phyloP scores from a whole-genome alignment of 1,140 invertebrate genomes.

The Drosophila sulfurigaster region DNA sequence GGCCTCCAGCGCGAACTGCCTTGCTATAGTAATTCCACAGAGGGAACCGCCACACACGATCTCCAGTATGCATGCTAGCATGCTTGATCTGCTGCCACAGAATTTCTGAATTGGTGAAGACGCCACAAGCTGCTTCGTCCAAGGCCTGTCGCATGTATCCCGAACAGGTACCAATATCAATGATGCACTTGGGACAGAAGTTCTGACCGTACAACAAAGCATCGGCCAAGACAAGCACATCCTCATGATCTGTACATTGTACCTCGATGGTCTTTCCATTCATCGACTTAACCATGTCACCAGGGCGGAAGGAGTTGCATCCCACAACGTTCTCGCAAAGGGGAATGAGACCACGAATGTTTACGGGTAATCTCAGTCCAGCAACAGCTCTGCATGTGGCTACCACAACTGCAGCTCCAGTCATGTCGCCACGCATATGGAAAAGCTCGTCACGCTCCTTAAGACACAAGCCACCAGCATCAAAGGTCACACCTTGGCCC shows the following conservation, averaged over 20 bases:
- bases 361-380: conserved; percentile 88
- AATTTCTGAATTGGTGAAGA: conserved; percentile 90
- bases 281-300: conserved; percentile 93
- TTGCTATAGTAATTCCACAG: conserved; percentile 92
- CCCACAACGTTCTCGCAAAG: conserved; percentile 95
- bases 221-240: conserved; percentile 95
- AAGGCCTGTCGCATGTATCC: conserved; percentile 91
- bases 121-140: conserved; percentile 92
- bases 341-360: conserved; percentile 92
- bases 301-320: conserved; percentile 93
- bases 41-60: conserved; percentile 96
- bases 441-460: conserved; percentile 78
- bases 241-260: conserved; percentile 96
- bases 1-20: conserved; percentile 88
- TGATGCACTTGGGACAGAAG: conserved; percentile 88
- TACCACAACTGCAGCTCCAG: conserved; percentile 93
- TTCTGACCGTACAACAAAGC: conserved; percentile 92
- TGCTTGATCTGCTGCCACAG: conserved; percentile 88
- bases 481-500: conserved; percentile 96
- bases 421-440: conserved; percentile 97
- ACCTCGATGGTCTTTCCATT: conserved; percentile 95
- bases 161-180: conserved; percentile 93
- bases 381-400: conserved; percentile 90
- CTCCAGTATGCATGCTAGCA: conserved; percentile 91
- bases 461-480: conserved; percentile 92